Base-by-base conservation (phyloP, 2,797 vertebrate genomes). In the Cirrhinus molitorella region DNA sequence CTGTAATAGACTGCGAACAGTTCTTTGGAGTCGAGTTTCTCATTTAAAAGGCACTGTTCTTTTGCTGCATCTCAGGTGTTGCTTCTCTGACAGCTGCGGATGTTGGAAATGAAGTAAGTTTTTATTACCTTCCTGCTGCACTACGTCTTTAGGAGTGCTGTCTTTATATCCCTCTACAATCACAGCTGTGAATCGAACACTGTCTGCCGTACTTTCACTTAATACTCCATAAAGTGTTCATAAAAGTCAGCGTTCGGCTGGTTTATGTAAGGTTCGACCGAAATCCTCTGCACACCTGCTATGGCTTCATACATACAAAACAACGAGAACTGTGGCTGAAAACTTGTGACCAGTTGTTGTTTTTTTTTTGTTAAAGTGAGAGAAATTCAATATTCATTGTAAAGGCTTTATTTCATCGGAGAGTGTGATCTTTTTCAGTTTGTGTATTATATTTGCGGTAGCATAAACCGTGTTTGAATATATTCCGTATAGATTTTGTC, bases 1-100 rank as follows among this genome's bases (percentile, higher is more conserved):
- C 89, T 91, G 91, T 92, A 92, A 93, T 92, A 91, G 92, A 93
- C 87, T 89, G 89, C 92, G 85, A 91, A 88, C 88, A 90, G 92
- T 94, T 91, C 89, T 87, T 81, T 84, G 90, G 65, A 78, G 85
- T 89, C 63, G 63, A 91, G 88, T 86, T 76, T 55, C 80, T 91
- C 88, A 93, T 92, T 92, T 89, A 92, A 80, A 82, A 87, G 47
- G 14, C 83, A 72, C n/a, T 70, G 80, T 89, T 89, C 23, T 28
- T 91, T 86, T 81, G 85, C 85, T 43, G 63, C 25, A 90, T 91
- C 91, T 92, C 90, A 92, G 91, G 91, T 94, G 91, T 86, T 86
- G 79, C 87, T 84, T 88, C 73, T 75, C 88, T 91, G 81, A 86
- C 84, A 85, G 84, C 87, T 67, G 86, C 80, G 74, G 87, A 89